These are phyloP conservation scores for Troides helena DNA, from an alignment of 2,888 invertebrate species.

Conservation along the genomic window DNA sequence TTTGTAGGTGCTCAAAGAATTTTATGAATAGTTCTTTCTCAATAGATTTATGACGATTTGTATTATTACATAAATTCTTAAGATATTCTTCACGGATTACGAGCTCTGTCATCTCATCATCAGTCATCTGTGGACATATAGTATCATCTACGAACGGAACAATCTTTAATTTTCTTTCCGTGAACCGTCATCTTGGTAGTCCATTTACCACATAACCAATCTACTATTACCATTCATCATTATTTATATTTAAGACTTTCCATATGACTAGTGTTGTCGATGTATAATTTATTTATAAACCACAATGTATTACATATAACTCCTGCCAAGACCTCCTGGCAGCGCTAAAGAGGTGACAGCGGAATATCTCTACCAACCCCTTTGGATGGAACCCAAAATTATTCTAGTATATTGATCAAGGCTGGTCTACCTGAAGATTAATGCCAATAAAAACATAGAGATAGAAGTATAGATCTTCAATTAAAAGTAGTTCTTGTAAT, in stretches of 20 bases:
- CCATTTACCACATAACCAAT: not conserved
- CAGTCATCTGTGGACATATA: not conserved
- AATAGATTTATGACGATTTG: not conserved
- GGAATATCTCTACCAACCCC: constrained; percentile 15
- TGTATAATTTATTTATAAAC: not conserved
- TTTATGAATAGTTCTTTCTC: not conserved
- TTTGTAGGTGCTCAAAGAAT: not conserved
- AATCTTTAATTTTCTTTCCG: not conserved
- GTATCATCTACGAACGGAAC: not conserved
- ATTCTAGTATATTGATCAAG: constrained; percentile 23
- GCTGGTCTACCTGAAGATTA: not conserved
- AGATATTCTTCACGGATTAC: not conserved
- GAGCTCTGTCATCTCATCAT: not conserved
- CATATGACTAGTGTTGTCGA: not conserved
- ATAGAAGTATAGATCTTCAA: not conserved
- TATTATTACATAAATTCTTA: not conserved
- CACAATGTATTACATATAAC: not conserved
- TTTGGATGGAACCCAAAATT: constrained; percentile 21
- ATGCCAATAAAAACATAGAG: constrained; percentile 4
- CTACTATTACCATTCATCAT: not conserved
- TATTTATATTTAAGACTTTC: not conserved
- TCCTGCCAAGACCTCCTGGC: constrained; percentile 14
- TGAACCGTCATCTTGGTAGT: not conserved
- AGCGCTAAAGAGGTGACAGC: not conserved
- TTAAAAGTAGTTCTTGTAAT: not conserved